Conservation (phyloP, 2,888 invertebrate species). For the Nowickia ferox region DNA sequence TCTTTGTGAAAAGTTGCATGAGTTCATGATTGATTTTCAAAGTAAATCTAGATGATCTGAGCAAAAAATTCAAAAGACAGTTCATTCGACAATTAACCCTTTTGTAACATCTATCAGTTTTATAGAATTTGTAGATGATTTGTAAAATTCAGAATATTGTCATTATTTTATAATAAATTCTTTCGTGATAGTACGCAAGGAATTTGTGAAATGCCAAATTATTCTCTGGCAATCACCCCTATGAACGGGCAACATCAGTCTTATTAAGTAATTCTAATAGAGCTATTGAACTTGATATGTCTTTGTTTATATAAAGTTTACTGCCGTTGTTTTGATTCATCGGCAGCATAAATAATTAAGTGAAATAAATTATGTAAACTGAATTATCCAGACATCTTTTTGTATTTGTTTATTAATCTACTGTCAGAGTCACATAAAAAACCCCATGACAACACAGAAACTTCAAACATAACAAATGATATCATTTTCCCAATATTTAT, state of each 20-base stretch:
- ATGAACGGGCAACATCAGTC: not conserved
- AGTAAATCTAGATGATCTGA: too few species aligned
- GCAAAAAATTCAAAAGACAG: too few species aligned
- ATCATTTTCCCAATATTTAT: slow-evolving; percentile 67
- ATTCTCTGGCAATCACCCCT: too few species aligned
- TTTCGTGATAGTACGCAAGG: too few species aligned
- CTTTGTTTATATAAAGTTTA: not conserved
- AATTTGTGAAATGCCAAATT: too few species aligned
- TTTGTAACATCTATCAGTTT: too few species aligned
- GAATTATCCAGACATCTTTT: slow-evolving; percentile 28
- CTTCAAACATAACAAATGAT: slow-evolving; percentile 50
- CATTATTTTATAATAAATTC: too few species aligned
- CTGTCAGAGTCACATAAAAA: slow-evolving; percentile 60
- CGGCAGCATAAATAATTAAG: slow-evolving; percentile 53
- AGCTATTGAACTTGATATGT: not conserved
- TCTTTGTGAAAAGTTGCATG: too few species aligned
- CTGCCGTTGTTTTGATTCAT: slow-evolving; percentile 28
- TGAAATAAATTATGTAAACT: slow-evolving; percentile 56
- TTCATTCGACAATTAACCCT: too few species aligned
- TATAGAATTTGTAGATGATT: too few species aligned
- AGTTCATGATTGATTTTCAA: too few species aligned
- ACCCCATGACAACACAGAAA: slow-evolving; percentile 39
- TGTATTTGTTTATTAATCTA: slow-evolving; percentile 65
- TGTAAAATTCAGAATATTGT: too few species aligned
- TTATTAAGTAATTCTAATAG: not conserved